Evolutionary conservation across 2,113 vertebrate genomes (phyloP).

Genomic region (Pteruthius melanotis): DNA sequence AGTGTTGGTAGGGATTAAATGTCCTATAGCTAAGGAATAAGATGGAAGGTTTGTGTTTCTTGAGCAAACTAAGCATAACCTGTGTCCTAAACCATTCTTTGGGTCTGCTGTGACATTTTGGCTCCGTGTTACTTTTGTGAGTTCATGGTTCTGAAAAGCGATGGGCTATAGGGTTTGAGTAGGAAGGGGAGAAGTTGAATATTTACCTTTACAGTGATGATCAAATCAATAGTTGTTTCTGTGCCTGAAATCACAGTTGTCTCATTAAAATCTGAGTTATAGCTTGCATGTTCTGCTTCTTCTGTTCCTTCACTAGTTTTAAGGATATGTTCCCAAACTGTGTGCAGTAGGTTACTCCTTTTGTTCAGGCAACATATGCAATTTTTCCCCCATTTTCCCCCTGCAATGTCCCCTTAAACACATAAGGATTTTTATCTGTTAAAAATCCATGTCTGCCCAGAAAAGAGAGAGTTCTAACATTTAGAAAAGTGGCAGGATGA

Average conservation of each 20-base stretch:
- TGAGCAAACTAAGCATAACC: not conserved
- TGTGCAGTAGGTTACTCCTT: not conserved
- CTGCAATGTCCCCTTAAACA: not conserved
- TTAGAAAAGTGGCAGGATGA: not conserved
- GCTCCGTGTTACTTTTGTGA: not conserved
- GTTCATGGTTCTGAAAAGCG: not conserved
- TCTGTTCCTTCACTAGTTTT: not conserved
- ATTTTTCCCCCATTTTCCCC: not conserved
- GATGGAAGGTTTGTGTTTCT: not conserved
- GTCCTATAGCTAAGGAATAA: not conserved
- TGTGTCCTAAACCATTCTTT: not conserved
- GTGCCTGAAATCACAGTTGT: not conserved
- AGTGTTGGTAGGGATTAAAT: not conserved
- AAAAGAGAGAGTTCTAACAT: not conserved
- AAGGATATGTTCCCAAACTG: not conserved
- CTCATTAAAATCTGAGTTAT: not conserved
- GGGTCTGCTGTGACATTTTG: not conserved
- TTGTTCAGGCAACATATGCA: not conserved
- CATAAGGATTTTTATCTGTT: not conserved
- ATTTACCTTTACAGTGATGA: not conserved
- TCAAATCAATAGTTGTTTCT: not conserved
- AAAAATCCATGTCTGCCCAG: not conserved
- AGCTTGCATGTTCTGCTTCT: not conserved
- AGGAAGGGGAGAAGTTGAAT: not conserved
- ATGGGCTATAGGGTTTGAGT: not conserved